These are phyloP conservation scores for Maconellicoccus hirsutus DNA, from an alignment of 1,140 invertebrate genomes.

Conservation along the genomic window DNA sequence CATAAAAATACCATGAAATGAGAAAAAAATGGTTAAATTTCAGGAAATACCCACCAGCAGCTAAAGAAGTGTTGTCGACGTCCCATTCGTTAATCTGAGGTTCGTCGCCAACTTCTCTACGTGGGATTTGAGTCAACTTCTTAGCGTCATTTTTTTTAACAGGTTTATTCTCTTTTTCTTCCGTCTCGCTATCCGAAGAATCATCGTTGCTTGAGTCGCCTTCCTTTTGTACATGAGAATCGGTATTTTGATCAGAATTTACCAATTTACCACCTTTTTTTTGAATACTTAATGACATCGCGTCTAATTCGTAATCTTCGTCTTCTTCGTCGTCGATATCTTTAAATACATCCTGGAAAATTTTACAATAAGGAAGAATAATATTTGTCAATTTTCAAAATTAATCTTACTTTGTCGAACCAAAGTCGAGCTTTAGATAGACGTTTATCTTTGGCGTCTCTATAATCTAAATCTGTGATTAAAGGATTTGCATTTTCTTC, in stretches of 20 bases:
- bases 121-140: neutral
- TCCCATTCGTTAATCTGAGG: neutral
- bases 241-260: conserved; percentile 32
- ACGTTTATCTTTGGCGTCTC: conserved; percentile 55
- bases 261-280: conserved; percentile 52
- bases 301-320: conserved; percentile 76
- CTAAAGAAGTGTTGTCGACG: neutral
- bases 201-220: conserved; percentile 33
- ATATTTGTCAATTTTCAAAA: neutral
- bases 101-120: neutral
- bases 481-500: conserved; percentile 50
- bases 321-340: conserved; percentile 65
- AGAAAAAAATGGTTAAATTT: too few species aligned
- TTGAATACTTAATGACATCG: conserved; percentile 57
- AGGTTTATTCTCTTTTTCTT: conserved; percentile 31
- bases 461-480: conserved; percentile 68
- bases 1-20: too few species aligned
- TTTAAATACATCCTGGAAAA: conserved; percentile 60
- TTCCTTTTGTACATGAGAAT: conserved; percentile 30
- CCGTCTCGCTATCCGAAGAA: conserved; percentile 11
- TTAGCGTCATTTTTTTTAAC: neutral
- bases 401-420: conserved; percentile 61
- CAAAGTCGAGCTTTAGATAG: conserved; percentile 69
- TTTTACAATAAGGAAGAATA: neutral
- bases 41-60: neutral